Conservation (phyloP, 2,797 vertebrate species). For the Lepidocolaptes lacrymiger region DNA sequence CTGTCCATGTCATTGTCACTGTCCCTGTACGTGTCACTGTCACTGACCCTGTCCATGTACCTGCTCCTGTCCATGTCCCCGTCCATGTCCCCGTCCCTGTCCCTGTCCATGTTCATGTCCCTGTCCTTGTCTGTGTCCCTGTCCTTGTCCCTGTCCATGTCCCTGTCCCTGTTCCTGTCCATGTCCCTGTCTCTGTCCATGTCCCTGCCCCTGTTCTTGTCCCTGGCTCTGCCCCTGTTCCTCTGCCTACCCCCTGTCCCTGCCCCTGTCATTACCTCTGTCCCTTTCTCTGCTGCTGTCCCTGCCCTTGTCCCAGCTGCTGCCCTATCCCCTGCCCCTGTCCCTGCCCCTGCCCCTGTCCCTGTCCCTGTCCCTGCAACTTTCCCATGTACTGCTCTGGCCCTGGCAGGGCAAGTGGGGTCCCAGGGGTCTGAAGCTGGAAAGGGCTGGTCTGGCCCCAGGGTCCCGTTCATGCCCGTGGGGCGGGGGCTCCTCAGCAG, state of each 20-base stretch:
- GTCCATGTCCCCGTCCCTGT: too few relatives aligned
- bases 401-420: rapidly evolving
- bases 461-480: background rate
- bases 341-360: too few relatives aligned
- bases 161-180: background rate
- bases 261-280: background rate
- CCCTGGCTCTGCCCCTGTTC: background rate
- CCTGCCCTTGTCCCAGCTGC: too few relatives aligned
- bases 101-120: too few relatives aligned
- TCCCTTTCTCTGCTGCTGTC: too few relatives aligned
- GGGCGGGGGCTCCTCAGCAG: background rate
- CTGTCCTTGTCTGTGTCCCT: too few relatives aligned
- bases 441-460: background rate
- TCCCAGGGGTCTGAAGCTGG: background rate
- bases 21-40: too few relatives aligned
- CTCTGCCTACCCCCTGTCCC: background rate
- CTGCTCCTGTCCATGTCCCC: background rate
- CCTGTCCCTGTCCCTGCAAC: too few relatives aligned
- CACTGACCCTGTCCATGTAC: too few relatives aligned
- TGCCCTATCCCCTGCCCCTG: too few relatives aligned
- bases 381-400: background rate
- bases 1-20: too few relatives aligned
- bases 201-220: background rate
- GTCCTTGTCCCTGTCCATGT: background rate
- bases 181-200: background rate